Percentiles rank a stretch among this genome's conserved stretches.
Conservation (phyloP, 1,140 invertebrate species). For the Drosophila kikkawai region DNA sequence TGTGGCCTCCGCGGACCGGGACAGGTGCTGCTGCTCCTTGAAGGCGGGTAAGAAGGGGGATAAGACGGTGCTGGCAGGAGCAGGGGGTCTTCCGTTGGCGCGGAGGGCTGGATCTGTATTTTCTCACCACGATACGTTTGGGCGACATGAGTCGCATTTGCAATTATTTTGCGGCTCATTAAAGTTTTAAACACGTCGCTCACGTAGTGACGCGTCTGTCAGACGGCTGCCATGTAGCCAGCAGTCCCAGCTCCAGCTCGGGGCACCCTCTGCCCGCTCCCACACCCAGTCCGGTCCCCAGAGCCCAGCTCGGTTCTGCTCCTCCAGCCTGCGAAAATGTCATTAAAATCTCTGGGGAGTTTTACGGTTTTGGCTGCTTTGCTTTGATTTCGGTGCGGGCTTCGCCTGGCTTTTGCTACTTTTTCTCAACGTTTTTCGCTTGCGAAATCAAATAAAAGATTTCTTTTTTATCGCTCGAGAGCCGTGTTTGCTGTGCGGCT, state of each 20-base stretch:
- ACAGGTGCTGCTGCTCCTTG: conserved; percentile 40
- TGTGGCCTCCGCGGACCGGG: conserved; percentile 46
- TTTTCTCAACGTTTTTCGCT: conserved; percentile 75
- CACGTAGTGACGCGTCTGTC: conserved; percentile 84
- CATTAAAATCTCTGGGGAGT: conserved; percentile 82
- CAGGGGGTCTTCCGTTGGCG: conserved; percentile 9
- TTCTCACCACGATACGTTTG: conserved; percentile 70
- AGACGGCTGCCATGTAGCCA: conserved; percentile 76
- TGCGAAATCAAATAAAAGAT: conserved; percentile 78
- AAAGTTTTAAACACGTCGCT: conserved; percentile 85
- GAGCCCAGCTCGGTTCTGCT: conserved; percentile 23
- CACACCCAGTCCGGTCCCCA: conserved; percentile 31
- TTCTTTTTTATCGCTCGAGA: conserved; percentile 77
- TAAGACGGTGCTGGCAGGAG: neutral
- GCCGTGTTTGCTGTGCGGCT: conserved; percentile 34
- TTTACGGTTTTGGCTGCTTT: conserved; percentile 72
- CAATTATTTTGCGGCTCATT: conserved; percentile 85
- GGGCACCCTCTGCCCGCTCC: conserved; percentile 32
- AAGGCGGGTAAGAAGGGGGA: neutral
- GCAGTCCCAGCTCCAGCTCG: conserved; percentile 13
- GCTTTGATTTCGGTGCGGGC: conserved; percentile 66
- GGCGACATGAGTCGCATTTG: conserved; percentile 81
- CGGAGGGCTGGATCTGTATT: conserved; percentile 49
- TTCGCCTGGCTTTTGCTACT: conserved; percentile 50
- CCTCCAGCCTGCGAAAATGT: conserved; percentile 75